Conservation (phyloP, 2,113 vertebrate species). For the human (Homo sapiens) region DNA sequence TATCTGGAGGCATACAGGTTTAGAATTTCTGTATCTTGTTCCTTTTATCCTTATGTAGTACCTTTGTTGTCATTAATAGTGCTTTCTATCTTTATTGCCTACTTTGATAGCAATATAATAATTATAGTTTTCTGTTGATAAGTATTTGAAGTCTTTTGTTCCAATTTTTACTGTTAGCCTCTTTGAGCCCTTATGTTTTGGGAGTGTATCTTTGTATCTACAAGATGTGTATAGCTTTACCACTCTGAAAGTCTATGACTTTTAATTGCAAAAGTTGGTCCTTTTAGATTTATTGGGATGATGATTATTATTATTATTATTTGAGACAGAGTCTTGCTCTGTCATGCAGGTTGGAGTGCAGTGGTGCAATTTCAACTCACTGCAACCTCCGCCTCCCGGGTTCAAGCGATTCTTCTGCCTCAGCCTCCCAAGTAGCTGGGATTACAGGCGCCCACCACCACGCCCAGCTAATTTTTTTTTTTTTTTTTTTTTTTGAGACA, state of each 20-base stretch:
- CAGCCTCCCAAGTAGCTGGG: too few relatives aligned
- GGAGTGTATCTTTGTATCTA: background rate
- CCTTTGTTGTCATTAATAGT: rapidly evolving
- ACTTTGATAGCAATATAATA: background rate
- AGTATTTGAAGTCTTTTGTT: background rate
- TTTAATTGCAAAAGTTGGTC: background rate
- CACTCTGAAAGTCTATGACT: background rate
- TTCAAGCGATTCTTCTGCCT: too few relatives aligned
- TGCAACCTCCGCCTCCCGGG: too few relatives aligned
- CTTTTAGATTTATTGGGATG: background rate
- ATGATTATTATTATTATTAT: too few relatives aligned
- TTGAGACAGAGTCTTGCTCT: too few relatives aligned
- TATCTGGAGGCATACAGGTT: background rate
- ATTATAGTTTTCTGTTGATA: background rate
- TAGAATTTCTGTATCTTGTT: background rate
- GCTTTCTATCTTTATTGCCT: background rate
- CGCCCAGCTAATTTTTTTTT: too few relatives aligned
- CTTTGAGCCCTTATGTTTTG: background rate
- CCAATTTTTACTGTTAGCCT: background rate
- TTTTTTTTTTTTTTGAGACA: too few relatives aligned
- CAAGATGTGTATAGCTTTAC: background rate
- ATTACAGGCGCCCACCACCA: too few relatives aligned
- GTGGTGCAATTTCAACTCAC: too few relatives aligned
- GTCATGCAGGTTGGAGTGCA: too few relatives aligned
- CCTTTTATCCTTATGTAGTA: rapidly evolving